phyloP scores from a whole-genome alignment of 2,113 vertebrate species.

The Colossoma macropomum region DNA sequence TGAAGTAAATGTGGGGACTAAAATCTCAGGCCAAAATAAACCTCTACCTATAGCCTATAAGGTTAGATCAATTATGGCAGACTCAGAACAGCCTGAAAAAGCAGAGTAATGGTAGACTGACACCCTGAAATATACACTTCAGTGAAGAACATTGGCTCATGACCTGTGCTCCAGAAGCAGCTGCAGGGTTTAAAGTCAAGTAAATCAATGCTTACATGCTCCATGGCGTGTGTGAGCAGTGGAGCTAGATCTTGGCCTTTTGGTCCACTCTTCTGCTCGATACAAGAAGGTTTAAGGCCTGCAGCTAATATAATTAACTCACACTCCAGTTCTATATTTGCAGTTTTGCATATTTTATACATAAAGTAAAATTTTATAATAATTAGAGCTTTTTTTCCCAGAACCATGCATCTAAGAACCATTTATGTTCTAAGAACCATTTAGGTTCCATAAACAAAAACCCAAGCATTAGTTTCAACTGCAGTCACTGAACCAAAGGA shows the following conservation, averaged over 20 bases:
- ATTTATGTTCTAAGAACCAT: background rate
- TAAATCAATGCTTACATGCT: conserved; percentile 25
- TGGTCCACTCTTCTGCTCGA: conserved; percentile 13
- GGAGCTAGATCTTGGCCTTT: background rate
- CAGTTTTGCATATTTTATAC: conserved; percentile 37
- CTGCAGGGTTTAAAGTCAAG: background rate
- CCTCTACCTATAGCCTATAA: background rate
- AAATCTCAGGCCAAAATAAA: background rate
- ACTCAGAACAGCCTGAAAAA: background rate
- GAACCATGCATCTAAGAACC: background rate
- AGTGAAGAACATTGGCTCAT: background rate
- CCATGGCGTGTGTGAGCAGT: background rate
- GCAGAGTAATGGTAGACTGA: background rate
- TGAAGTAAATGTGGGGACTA: too few species aligned
- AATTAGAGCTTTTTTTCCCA: conserved; percentile 18
- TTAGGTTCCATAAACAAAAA: background rate
- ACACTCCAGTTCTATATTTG: conserved; percentile 28
- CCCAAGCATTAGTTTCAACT: background rate
- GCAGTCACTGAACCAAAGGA: background rate
- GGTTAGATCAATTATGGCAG: background rate
- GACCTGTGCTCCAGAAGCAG: background rate
- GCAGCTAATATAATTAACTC: conserved; percentile 37
- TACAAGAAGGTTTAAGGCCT: conserved; percentile 40
- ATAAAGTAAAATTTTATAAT: background rate
- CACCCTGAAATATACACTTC: background rate